Base-by-base conservation (phyloP, 2,797 vertebrate genomes). In the Melanogrammus aeglefinus region DNA sequence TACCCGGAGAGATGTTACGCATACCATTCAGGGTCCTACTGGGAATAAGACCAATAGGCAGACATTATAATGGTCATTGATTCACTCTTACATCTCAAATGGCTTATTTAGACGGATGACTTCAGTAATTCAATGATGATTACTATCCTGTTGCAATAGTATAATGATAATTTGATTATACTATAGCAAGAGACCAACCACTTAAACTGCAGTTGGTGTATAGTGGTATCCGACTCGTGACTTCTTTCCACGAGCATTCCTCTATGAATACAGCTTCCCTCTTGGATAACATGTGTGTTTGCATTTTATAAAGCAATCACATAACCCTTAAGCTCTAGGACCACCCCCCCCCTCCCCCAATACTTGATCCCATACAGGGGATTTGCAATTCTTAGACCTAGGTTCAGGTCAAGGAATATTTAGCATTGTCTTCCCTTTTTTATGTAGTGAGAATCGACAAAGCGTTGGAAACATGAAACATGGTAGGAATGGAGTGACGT, bases 251-350 rank as follows among this genome's bases (percentile, higher is more conserved):
- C 24, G 14, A 77, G 21, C 73, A 9, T 71, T 79, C 69, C 36
- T 69, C 5, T 0, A 18, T 57, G n/a, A 51, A 51, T 75, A 13
- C 24, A n/a, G 6, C 44, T 9, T 33, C 27, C 13, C 31, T 47
- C 44, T 47, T 71, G 76, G 79, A 86, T 84, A 86, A 84, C 79
- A 24, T 73, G 1, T 47, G 29, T 83, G 66, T 31, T 27, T 27
- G 82, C 36, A 29, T 82, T 69, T 85, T 83, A 77, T 78, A 75
- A 77, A 35, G 21, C 41, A 79, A 70, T 88, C 88, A 78, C 75
- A 75, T 82, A 89, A 88, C 35, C 36, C 74, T 39, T 78, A 82
- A 83, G 75, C 80, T 78, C 77, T 75, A 33, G 0, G 18, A 24
- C n/a, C 21, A 41, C 24, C 41, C 44, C 80, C 77, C 82, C 9